Evolutionary conservation across 2,888 invertebrate species (phyloP), one percentile per base, ranked within the genome.

Genomic region (Philereme vetulata): DNA sequence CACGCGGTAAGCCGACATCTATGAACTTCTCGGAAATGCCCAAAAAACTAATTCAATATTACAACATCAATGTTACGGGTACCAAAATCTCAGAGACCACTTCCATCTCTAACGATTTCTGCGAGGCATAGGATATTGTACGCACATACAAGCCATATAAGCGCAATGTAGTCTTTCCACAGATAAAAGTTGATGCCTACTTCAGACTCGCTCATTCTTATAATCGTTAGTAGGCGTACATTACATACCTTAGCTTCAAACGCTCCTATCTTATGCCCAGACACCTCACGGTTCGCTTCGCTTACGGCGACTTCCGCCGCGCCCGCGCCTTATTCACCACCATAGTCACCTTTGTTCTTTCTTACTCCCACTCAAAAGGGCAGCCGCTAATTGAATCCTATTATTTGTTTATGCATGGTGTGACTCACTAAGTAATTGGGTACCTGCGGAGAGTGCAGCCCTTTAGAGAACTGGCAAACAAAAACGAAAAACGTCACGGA

Each of bases 301-400:
- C 61, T 79, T 84, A 84, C 78, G 84, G 85, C 70, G 67, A 85
- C 85, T 82, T 87, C 85, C 85, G 84, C 72, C 74, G 76, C 67
- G 70, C 71, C 68, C 66, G 72, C 66, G 71, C 80, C 81, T 81
- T 85, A 84, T 84, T 83, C 69, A 73, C 68, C 60, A 61, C 66
- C 72, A 69, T 56, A 62, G 60, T 65, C 71, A 82, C 83, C 85
- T 87, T 86, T 86, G 84, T 86, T 85, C 69, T 56, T 60, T 78
- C 75, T 72, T 74, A 73, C 72, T 77, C 77, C 65, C 72, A 74
- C 76, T 78, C 75, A 77, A 82, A 80, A 77, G 77, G 79, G 75
- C 75, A 70, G 64, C 66, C 70, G 71, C 76, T 84, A 83, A 84
- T 84, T 81, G 78, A 79, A 77, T 82, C 73, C 74, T 77, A 81